phyloP scores from a whole-genome alignment of 2,888 invertebrate species.

The Perithous albicinctus region DNA sequence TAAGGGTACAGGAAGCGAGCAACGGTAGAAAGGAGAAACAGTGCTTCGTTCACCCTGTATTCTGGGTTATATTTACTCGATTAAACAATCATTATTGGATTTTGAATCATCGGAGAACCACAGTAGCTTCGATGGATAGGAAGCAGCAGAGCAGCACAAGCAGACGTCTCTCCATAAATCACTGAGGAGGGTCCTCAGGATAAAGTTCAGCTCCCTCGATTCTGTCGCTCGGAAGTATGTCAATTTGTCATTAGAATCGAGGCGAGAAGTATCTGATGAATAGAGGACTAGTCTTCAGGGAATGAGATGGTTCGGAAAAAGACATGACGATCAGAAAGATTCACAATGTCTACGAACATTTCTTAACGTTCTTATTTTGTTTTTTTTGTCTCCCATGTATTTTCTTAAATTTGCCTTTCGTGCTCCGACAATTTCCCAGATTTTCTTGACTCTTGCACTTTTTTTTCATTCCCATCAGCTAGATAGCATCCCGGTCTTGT shows the following conservation, averaged over 20 bases:
- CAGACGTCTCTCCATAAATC: slow-evolving; percentile 41
- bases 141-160: not conserved
- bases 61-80: slow-evolving; percentile 25
- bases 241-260: slow-evolving; percentile 50
- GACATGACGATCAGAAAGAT: not conserved
- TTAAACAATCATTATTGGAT: slow-evolving; percentile 43
- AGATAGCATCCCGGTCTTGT: not conserved
- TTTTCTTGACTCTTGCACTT: not conserved
- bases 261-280: not conserved
- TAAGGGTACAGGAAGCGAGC: not conserved
- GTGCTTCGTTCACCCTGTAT: not conserved
- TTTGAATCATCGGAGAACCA: slow-evolving; percentile 20
- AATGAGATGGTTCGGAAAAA: not conserved
- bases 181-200: not conserved
- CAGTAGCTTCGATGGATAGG: slow-evolving; percentile 8
- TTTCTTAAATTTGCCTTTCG: not conserved
- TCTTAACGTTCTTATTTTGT: not conserved
- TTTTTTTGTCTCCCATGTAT: not conserved
- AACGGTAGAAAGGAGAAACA: not conserved
- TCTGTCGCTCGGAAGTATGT: slow-evolving; percentile 20
- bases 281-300: not conserved
- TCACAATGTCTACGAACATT: not conserved
- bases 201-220: slow-evolving; percentile 38
- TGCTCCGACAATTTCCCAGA: not conserved
- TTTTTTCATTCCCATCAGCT: slow-evolving; percentile 9